Evolutionary conservation across 2,888 invertebrate genomes (phyloP), one percentile per base, ranked within the genome.

Genomic region (Amitus sp.): DNA sequence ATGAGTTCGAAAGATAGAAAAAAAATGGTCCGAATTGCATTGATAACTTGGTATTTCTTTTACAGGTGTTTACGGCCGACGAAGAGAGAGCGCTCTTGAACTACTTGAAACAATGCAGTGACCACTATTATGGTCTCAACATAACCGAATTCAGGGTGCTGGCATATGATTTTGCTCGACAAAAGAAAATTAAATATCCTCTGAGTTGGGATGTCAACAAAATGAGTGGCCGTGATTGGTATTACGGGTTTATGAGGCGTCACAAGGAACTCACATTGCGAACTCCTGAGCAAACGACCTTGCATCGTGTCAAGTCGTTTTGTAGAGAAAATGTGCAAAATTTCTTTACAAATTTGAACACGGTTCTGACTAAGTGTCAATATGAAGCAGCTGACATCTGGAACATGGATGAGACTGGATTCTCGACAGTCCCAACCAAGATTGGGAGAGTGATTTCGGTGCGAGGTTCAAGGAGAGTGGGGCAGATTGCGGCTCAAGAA

Each of bases 91-190:
- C 48, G 34, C 20, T 60, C 5, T 45, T 54, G 17, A 12, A 10
- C 13, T 54, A 60, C 17, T 4, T 7, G 2, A 30, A 51, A 51
- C 39, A 42, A 42, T 15, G 33, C 30, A 17, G 12, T 27, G 1
- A 40, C 27, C 37, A 37, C 37, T 60, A 70, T 42, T 67, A 67
- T 57, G 70, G 72, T 13, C 53, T 69, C 18, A 67, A 61, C 45
- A 30, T 63, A n/a, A 19, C 37, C 5, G 58, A 68, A 46, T 56
- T 65, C 6, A 60, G 69, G 17, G 39, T 33, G 42, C 47, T 69
- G 15, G 67, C 67, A n/a, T 69, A 57, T 53, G 57, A 62, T 42
- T 70, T 55, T 57, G 66, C 67, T 1, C 18, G 18, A 7, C 12
- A 37, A 37, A 37, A 4, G 2, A 2, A 65, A 12, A 7, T 18